phyloP scores from a whole-genome alignment of 2,797 vertebrate genomes.

The Smutsia temminckii region DNA sequence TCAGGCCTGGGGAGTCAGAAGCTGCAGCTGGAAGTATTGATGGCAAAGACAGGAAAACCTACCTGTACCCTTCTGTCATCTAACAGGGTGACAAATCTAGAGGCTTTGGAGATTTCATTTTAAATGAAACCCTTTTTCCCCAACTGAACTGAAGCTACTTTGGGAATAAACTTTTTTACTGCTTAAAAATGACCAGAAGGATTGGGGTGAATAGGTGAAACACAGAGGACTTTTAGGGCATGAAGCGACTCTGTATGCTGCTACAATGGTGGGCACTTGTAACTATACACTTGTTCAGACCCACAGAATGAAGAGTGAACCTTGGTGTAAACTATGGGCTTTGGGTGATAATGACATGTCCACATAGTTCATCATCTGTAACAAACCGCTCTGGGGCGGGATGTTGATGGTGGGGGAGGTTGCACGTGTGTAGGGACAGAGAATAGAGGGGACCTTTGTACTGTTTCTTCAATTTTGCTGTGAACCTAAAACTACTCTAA shows the following conservation, averaged over 20 bases:
- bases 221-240: background rate
- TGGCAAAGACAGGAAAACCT: no score
- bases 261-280: background rate
- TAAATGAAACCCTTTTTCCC: no score
- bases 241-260: background rate
- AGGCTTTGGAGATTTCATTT: no score
- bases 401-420: no score
- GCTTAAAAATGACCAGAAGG: background rate
- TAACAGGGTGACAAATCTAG: no score
- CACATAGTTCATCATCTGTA: background rate
- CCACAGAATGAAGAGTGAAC: background rate
- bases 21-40: no score
- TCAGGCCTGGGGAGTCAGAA: no score
- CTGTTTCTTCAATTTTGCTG: background rate
- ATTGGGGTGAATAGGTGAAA: background rate
- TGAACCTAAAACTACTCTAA: background rate
- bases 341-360: no score
- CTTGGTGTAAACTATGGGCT: background rate
- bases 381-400: background rate
- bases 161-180: background rate
- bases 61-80: no score
- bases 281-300: background rate
- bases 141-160: background rate
- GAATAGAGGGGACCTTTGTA: background rate
- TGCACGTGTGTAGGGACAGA: no score